Conservation (phyloP, 2,797 vertebrate species). For the Sphaeramia orbicularis region DNA sequence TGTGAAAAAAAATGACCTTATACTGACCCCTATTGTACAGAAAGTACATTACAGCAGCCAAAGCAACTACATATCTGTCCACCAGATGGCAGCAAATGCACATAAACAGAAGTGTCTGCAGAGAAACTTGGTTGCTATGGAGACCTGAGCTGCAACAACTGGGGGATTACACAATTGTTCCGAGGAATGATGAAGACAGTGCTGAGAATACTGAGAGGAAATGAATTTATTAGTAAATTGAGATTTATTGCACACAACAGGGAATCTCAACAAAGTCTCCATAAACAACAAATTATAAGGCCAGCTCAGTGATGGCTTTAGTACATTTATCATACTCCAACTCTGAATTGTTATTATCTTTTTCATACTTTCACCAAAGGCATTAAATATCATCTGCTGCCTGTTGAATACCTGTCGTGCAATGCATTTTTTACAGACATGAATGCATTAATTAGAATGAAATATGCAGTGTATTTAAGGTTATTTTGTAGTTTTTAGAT, state of each 20-base stretch:
- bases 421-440: neutral
- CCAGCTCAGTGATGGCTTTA: neutral
- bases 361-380: constrained; percentile 22
- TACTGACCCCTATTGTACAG: constrained; percentile 54
- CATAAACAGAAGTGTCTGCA: neutral
- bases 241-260: constrained; percentile 50
- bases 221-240: constrained; percentile 45
- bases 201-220: constrained; percentile 17
- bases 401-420: neutral
- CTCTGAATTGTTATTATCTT: constrained; percentile 9
- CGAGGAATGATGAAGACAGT: constrained; percentile 40
- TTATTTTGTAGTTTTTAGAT: neutral
- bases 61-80: neutral
- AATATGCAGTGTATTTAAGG: neutral
- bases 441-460: constrained; percentile 3
- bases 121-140: constrained; percentile 12
- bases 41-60: constrained; percentile 26
- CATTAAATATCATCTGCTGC: constrained; percentile 14
- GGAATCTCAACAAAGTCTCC: constrained; percentile 26
- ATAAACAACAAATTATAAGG: constrained; percentile 45
- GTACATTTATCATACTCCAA: constrained; percentile 22
- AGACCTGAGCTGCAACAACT: constrained; percentile 4
- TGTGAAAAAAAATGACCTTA: constrained; percentile 33
- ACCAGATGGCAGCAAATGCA: constrained; percentile 72
- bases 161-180: constrained; percentile 25